A percentile compares a stretch with the other conserved stretches of the same genome.
These are phyloP conservation scores for Bergia sp. DNA, from an alignment of 92 coral and sea anemone species.

Conservation along the genomic window DNA sequence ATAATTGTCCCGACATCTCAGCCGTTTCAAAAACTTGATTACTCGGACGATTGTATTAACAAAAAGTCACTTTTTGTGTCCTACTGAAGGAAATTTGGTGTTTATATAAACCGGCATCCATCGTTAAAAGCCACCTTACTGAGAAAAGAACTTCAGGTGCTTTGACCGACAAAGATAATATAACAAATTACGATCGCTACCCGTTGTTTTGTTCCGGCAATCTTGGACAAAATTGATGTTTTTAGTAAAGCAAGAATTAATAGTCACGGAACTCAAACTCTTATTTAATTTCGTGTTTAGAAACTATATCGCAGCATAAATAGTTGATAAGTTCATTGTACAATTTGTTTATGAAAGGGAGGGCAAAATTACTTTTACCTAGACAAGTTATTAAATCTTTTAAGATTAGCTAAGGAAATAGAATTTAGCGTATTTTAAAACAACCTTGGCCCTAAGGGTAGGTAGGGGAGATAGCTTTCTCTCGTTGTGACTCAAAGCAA, in stretches of 20 bases:
- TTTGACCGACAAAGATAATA: not conserved
- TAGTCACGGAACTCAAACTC: conserved; percentile 25
- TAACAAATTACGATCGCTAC: not conserved
- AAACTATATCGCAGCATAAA: not conserved
- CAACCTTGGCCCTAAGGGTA: conserved; percentile 5
- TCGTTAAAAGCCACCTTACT: not conserved
- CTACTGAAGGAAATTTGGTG: not conserved
- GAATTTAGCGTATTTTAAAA: conserved; percentile 6
- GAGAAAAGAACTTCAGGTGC: not conserved
- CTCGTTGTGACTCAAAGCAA: not conserved
- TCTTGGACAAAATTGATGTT: not conserved
- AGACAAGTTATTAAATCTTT: conserved; percentile 1
- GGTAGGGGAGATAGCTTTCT: not conserved
- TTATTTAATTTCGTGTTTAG: not conserved
- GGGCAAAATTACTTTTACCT: conserved; percentile 22
- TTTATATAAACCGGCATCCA: not conserved
- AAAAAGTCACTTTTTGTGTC: not conserved
- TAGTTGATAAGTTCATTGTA: not conserved
- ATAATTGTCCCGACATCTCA: too few species aligned
- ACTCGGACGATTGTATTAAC: not conserved
- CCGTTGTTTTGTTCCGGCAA: not conserved
- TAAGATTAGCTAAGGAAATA: conserved; percentile 30
- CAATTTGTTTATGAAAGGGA: conserved; percentile 1
- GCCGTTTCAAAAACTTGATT: too few species aligned
- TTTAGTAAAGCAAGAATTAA: not conserved